phyloP scores from a whole-genome alignment of 2,797 vertebrate species.

The Threskiornis aethiopicus region DNA sequence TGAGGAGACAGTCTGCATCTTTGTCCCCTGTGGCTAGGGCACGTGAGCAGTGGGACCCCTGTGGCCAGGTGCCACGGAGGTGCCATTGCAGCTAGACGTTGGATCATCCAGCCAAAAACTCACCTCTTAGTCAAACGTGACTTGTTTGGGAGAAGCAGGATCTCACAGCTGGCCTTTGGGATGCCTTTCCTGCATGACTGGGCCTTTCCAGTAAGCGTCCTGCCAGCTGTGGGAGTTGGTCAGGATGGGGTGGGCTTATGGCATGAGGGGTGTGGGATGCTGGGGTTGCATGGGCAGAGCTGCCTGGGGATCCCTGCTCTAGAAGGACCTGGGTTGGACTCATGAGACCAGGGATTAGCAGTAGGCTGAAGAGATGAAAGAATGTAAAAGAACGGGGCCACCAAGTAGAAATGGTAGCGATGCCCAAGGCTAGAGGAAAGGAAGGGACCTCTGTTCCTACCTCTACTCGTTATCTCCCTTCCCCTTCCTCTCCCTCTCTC shows the following conservation, averaged over 20 bases:
- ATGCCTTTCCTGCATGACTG: background rate
- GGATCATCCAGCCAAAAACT: background rate
- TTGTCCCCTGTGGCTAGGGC: background rate
- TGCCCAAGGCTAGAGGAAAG: background rate
- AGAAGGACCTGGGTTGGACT: background rate
- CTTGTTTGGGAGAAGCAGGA: background rate
- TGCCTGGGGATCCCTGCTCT: background rate
- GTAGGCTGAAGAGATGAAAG: background rate
- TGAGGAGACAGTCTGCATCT: background rate
- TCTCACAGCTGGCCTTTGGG: background rate
- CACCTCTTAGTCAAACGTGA: fast-evolving
- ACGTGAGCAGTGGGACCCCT: background rate
- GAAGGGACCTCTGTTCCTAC: background rate
- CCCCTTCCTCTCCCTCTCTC: background rate
- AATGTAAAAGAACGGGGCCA: background rate
- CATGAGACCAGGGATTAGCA: too few relatives aligned
- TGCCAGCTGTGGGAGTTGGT: background rate
- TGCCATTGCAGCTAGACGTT: background rate
- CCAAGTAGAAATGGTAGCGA: background rate
- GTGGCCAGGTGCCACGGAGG: background rate
- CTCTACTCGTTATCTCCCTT: background rate
- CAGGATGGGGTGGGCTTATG: background rate
- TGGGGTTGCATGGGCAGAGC: background rate
- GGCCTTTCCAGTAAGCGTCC: background rate
- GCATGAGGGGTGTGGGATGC: background rate